Conservation (phyloP, 2,113 vertebrate genomes). For the Calidris pugnax region DNA sequence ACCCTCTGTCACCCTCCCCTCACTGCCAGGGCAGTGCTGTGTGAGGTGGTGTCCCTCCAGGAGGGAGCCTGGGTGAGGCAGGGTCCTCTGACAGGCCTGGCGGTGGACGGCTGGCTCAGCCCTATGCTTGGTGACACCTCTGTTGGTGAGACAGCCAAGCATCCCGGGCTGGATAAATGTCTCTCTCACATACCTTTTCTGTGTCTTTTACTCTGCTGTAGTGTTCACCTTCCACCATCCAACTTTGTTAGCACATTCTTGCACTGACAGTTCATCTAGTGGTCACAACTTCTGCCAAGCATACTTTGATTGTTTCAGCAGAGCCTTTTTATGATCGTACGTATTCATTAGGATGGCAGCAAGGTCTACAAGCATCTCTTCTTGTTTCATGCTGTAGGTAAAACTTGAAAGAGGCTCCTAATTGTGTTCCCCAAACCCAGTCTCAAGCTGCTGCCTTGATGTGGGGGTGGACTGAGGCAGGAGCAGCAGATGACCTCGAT, state of each 20-base stretch:
- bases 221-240: accelerated
- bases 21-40: accelerated
- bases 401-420: background rate
- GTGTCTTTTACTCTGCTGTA: accelerated
- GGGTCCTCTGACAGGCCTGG: accelerated
- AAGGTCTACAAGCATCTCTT: background rate
- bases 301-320: background rate
- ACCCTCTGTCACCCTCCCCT: too few relatives aligned
- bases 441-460: background rate
- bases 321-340: background rate
- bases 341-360: background rate
- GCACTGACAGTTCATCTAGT: background rate
- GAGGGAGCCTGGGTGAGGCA: background rate
- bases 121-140: accelerated
- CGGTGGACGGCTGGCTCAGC: accelerated
- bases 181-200: accelerated
- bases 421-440: background rate
- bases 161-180: background rate
- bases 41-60: accelerated
- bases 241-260: background rate
- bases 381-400: background rate
- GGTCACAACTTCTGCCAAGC: background rate
- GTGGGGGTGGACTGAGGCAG: background rate
- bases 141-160: background rate
- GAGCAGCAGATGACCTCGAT: background rate